Conservation (phyloP, 2,113 vertebrate genomes). For the Puntigrus tetrazona region DNA sequence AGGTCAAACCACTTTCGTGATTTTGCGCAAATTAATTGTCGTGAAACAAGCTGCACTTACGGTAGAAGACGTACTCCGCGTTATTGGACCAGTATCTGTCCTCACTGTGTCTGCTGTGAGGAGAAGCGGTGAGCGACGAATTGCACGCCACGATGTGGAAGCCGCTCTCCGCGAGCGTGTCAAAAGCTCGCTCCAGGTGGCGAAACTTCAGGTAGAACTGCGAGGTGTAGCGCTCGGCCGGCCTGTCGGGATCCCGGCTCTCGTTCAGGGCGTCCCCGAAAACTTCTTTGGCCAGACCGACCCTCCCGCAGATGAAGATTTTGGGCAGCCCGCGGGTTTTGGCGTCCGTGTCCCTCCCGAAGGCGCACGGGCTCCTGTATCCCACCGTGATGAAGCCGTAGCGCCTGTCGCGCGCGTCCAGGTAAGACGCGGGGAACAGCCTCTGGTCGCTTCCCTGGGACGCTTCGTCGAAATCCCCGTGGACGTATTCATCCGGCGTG, state of each 20-base stretch:
- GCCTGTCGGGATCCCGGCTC: conserved; percentile 89
- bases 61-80: conserved; percentile 99
- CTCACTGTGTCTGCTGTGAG: conserved; percentile 86
- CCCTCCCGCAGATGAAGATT: conserved; percentile 96
- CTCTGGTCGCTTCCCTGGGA: conserved; percentile 90
- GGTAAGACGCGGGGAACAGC: conserved; percentile 82
- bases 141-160: conserved; percentile 98
- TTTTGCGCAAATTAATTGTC: neutral
- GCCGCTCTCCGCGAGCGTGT: conserved; percentile 96
- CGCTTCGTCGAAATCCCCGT: conserved; percentile 89
- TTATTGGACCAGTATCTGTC: conserved; percentile 98
- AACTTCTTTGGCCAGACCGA: conserved; percentile 93
- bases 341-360: conserved; percentile 84
- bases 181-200: conserved; percentile 95
- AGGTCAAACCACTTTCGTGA: neutral
- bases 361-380: conserved; percentile 83
- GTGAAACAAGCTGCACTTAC: conserved; percentile 82
- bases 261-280: conserved; percentile 96
- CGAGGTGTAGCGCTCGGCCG: conserved; percentile 92
- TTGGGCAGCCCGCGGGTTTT: conserved; percentile 89
- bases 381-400: conserved; percentile 96
- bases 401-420: conserved; percentile 81
- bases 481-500: conserved; percentile 84
- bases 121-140: conserved; percentile 89
- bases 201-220: conserved; percentile 94